Percentiles rank a stretch among this genome's conserved stretches.
These are phyloP conservation scores for Thermophis baileyi DNA, from an alignment of 2,113 vertebrate genomes.

Conservation along the genomic window DNA sequence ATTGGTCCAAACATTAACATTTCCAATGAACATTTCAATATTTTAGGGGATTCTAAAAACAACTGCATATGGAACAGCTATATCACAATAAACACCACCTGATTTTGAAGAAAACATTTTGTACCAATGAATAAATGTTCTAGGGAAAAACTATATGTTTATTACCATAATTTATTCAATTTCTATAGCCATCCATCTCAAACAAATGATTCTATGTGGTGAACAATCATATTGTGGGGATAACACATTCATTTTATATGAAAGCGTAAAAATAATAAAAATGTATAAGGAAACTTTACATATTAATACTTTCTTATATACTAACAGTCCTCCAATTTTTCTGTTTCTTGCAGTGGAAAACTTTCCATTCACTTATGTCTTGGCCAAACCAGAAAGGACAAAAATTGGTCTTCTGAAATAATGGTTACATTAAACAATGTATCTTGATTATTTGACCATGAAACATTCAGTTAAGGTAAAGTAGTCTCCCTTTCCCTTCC, in stretches of 20 bases:
- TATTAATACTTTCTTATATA: background rate
- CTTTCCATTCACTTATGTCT: background rate
- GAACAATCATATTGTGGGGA: background rate
- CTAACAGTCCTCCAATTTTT: background rate
- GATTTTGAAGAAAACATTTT: background rate
- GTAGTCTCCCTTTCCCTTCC: background rate
- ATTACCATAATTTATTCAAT: background rate
- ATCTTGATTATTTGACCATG: background rate
- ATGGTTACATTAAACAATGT: background rate
- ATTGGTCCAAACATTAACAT: background rate
- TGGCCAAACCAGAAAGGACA: background rate
- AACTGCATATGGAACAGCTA: background rate
- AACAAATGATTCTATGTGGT: background rate
- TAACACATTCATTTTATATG: background rate
- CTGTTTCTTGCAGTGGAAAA: background rate
- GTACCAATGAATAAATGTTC: background rate
- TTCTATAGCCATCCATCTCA: background rate
- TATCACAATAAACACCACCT: background rate
- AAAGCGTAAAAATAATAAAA: background rate
- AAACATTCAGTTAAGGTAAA: background rate
- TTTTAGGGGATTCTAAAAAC: accelerated
- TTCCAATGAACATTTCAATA: background rate
- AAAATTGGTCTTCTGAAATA: background rate
- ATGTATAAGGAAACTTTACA: background rate
- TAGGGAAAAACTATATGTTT: background rate